Evolutionary conservation across 2,797 vertebrate species (phyloP), one percentile per base, ranked within the genome.

Genomic region (Brachyrhaphis roseni): DNA sequence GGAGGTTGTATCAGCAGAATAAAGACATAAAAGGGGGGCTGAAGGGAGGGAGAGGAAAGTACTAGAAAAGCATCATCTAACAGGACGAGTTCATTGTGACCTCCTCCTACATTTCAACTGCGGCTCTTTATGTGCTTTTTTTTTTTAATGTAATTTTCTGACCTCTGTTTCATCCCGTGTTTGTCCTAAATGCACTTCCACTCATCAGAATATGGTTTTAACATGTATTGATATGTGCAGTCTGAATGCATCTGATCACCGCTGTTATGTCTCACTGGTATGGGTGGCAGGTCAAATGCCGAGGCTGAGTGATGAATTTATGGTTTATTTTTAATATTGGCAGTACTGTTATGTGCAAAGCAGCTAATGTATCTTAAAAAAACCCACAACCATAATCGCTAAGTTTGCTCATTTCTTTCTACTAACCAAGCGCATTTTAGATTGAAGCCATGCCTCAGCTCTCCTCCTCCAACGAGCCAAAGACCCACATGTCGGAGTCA

Each of bases 1-100:
- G 90, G 94, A 90, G 89, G 91, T 89, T 92, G 92, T 90, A 93
- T 93, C 93, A 94, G 93, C 92, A 90, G 88, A 92, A 94, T 88
- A 88, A 92, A 91, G 88, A 88, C 84, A 86, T 84, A 78, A 87
- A 89, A 76, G 79, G 62, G 80, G 78, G 79, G 75, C 68, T 73
- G 80, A 88, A 75, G 82, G 82, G 87, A 86, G 87, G 84, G 86
- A 76, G 78, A 79, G 82, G 81, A 91, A 90, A 90, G 89, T 77
- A 86, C 80, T 64, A 82, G 86, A 90, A 91, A 89, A 91, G 88
- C 88, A 91, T 78, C 62, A 78, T 87, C 82, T 85, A 89, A 86
- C 85, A 86, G 89, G 87, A 91, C 86, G 84, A 90, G 87, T 84
- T 86, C 86, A 90, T 80, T 88, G 78, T 85, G 84, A 85, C 86